phyloP scores from a whole-genome alignment of 1,140 invertebrate genomes.

The Scaptomyza hsui region DNA sequence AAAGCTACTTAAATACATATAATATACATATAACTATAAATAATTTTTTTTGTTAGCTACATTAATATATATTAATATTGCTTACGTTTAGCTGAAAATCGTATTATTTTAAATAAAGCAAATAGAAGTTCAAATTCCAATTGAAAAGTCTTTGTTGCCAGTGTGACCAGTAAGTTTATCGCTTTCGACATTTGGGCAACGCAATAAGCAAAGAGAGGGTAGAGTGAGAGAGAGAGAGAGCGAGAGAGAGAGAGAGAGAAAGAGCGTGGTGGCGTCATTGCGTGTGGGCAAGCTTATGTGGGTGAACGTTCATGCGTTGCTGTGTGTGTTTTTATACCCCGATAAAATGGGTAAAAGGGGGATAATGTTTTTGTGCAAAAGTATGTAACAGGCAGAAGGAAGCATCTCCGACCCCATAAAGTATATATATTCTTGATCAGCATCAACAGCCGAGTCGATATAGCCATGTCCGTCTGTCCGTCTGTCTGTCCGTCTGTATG shows the following conservation, averaged over 20 bases:
- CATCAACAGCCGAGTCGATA: no score
- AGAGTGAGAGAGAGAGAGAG: not conserved
- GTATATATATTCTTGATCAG: no score
- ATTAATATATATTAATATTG: constrained; percentile 46
- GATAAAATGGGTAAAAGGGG: no score
- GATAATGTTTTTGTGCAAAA: no score
- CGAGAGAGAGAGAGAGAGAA: not conserved
- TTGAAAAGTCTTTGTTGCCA: constrained; percentile 1
- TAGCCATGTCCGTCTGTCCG: no score
- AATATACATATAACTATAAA: no score
- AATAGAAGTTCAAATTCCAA: constrained; percentile 32
- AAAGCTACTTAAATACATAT: no score
- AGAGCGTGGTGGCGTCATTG: constrained; percentile 32
- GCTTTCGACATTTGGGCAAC: constrained; percentile 7
- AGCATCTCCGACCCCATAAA: no score
- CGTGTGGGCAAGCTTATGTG: constrained; percentile 18
- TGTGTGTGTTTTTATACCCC: no score
- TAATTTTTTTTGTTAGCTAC: constrained; percentile 62
- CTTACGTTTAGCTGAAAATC: constrained; percentile 54
- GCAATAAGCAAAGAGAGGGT: constrained; percentile 11
- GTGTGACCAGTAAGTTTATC: constrained; percentile 5
- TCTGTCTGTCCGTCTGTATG: no score
- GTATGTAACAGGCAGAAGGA: no score
- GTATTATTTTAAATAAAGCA: constrained; percentile 60
- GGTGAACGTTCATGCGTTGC: not conserved